Evolutionary conservation across 2,113 vertebrate species (phyloP).

Genomic region (Scartelaos histophorus): DNA sequence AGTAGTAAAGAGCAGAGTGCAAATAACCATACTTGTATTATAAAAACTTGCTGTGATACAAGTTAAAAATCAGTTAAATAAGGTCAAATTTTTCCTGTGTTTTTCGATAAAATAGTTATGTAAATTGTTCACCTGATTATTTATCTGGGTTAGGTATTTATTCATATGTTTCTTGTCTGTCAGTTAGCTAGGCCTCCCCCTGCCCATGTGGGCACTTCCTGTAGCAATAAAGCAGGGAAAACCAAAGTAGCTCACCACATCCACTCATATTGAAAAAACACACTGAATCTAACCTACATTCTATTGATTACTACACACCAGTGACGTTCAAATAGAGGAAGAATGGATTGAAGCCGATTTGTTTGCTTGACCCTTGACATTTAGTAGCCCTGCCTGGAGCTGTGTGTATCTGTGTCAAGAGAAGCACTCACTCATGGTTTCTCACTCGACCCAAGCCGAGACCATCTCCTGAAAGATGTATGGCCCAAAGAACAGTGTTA

Average conservation of each 20-base stretch:
- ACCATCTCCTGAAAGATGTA: conserved; percentile 57
- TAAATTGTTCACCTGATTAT: neutral
- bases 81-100: too few species aligned
- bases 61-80: too few species aligned
- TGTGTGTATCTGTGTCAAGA: conserved; percentile 26
- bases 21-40: too few species aligned
- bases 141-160: conserved; percentile 45
- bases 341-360: neutral
- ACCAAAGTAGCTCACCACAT: conserved; percentile 40
- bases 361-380: conserved; percentile 47
- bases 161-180: conserved; percentile 55
- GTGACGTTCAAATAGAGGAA: neutral
- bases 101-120: too few species aligned
- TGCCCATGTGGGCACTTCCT: conserved; percentile 60
- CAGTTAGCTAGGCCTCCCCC: conserved; percentile 25
- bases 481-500: conserved; percentile 29
- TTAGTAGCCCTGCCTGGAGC: conserved; percentile 33
- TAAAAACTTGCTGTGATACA: too few species aligned
- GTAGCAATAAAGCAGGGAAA: conserved; percentile 67
- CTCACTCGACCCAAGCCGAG: conserved; percentile 33
- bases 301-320: conserved; percentile 1
- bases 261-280: conserved; percentile 11
- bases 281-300: conserved; percentile 8
- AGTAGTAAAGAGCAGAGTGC: too few species aligned
- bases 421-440: conserved; percentile 35